Evolutionary conservation across 2,113 vertebrate genomes (phyloP).

Genomic region (Albula goreensis): DNA sequence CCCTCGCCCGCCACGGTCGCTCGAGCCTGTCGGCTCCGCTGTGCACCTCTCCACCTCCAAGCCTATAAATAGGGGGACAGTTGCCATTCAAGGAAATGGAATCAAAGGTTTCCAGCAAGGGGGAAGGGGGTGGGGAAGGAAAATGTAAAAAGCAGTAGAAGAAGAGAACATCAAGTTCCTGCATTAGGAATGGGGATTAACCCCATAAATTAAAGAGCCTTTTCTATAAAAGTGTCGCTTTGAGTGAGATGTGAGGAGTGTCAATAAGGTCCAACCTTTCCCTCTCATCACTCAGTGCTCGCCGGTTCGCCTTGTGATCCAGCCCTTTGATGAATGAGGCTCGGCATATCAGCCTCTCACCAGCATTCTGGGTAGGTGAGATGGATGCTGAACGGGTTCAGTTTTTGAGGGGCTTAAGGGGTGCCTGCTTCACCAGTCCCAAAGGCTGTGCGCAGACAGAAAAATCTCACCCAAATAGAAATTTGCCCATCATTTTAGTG

Average conservation of each 20-base stretch:
- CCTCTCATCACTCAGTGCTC: slow-evolving; percentile 31
- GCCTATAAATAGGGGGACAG: slow-evolving; percentile 62
- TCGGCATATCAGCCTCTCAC: slow-evolving; percentile 19
- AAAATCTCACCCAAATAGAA: too few relatives aligned
- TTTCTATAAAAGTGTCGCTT: slow-evolving; percentile 50
- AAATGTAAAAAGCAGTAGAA: slow-evolving; percentile 7
- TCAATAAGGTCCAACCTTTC: slow-evolving; percentile 49
- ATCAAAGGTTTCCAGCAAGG: slow-evolving; percentile 28
- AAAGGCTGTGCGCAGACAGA: too few relatives aligned
- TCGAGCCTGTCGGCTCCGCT: slow-evolving; percentile 77
- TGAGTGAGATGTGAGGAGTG: slow-evolving; percentile 42
- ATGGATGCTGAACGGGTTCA: slow-evolving; percentile 37
- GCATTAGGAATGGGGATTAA: slow-evolving; percentile 44
- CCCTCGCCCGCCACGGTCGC: slow-evolving; percentile 74
- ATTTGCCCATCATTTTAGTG: too few relatives aligned
- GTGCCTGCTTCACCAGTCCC: too few relatives aligned
- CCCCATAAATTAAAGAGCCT: slow-evolving; percentile 47
- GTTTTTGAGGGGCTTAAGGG: slow-evolving; percentile 7
- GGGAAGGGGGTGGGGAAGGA: not conserved
- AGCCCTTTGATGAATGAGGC: slow-evolving; percentile 34
- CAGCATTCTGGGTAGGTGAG: slow-evolving; percentile 14
- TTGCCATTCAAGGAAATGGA: slow-evolving; percentile 40
- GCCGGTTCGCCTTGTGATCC: not conserved
- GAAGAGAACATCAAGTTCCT: slow-evolving; percentile 27
- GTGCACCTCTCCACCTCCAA: slow-evolving; percentile 73